Percentiles rank a stretch among this genome's conserved stretches.
phyloP scores from a whole-genome alignment of 2,888 invertebrate species.

The Lycocerus yunnanus region DNA sequence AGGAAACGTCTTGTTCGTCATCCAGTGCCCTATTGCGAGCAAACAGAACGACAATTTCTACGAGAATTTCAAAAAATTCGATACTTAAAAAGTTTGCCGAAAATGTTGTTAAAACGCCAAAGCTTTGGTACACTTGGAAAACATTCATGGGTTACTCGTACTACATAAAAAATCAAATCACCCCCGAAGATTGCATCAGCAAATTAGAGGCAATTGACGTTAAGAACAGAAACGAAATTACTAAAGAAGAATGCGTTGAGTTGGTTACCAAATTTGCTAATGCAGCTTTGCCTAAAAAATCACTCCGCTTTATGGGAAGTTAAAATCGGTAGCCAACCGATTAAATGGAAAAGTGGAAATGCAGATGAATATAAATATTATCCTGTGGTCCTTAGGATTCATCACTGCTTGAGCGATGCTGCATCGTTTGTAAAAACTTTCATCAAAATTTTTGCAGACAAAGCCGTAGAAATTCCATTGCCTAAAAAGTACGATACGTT shows the following conservation, averaged over 20 bases:
- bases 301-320: conserved; percentile 7
- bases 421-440: background rate
- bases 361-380: background rate
- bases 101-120: conserved; percentile 5
- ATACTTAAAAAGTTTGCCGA: background rate
- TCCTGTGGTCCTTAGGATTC: conserved; percentile 2
- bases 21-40: background rate
- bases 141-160: conserved; percentile 5
- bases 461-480: background rate
- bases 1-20: conserved; percentile 4
- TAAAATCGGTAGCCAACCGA: background rate
- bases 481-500: background rate
- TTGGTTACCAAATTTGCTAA: conserved; percentile 3
- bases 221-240: background rate
- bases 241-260: background rate
- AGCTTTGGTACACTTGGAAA: background rate
- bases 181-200: conserved; percentile 1
- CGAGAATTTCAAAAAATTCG: background rate
- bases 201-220: background rate
- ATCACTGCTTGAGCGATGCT: conserved; percentile 5
- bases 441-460: conserved; percentile 1
- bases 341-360: conserved; percentile 1
- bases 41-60: background rate
- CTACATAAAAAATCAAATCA: conserved; percentile 1
- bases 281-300: background rate